Base-by-base conservation (phyloP, 2,113 vertebrate genomes). In the Neotoma lepida region DNA sequence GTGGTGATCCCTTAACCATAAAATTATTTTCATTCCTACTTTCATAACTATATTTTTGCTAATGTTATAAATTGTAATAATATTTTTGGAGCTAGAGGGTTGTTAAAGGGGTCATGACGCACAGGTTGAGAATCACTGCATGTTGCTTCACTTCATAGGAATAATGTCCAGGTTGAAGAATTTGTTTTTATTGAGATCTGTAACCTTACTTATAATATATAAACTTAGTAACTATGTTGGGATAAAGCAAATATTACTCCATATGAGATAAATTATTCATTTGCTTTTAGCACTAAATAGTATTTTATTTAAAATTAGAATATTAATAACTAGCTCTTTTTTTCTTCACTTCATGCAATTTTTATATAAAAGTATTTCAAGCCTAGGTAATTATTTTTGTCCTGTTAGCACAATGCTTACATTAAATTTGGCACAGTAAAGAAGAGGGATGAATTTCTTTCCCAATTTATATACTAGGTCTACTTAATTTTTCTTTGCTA, bases 181-280 rank as follows among this genome's bases (percentile, higher is more conserved):
- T 84, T 94, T 94, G 2, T 90, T 77, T 93, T 90, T 88, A 81
- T 6, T 95, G 24, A 22, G 0, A 0, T 94, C 39, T 90, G 0
- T 82, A 93, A 86, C 41, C 2, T 93, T 84, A 20, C 78, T 89
- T 94, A 77, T 87, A 84, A 85, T 80, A 68, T 93, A 71, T 41
- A 81, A 95, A 86, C 78, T 90, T 90, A 96, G 39, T 26, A 95
- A n/a, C 54, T 76, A 51, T 73, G 73, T 63, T 97, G 26, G 20
- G 58, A 44, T 54, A 94, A 8, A 82, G 24, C 90, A 90, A 30
- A 6, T 88, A 56, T 14, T 89, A 84, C 4, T 95, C 4, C 58
- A 39, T 92, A 68, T 91, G 24, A 82, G 56, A 49, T 94, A 82
- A 86, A 58, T 30, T 86, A 51, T 49, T 94, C 2, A 86, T 93